Conservation (phyloP, 2,797 vertebrate genomes). For the Lepilemur septentrionalis region DNA sequence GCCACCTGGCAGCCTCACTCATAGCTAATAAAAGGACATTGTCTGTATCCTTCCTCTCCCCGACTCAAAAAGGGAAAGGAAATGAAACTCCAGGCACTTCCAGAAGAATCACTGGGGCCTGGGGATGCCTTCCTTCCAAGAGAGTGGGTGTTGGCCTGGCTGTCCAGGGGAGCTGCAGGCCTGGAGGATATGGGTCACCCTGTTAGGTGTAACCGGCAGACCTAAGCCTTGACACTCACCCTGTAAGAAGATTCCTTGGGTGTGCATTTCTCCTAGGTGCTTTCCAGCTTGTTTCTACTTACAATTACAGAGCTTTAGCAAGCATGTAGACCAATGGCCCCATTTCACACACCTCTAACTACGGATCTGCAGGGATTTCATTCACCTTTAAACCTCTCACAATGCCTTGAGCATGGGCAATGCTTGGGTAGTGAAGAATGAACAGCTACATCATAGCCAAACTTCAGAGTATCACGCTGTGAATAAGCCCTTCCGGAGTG, state of each 20-base stretch:
- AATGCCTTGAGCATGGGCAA: neutral
- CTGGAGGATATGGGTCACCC: neutral
- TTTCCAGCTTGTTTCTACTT: neutral
- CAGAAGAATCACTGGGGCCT: neutral
- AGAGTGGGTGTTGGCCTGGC: neutral
- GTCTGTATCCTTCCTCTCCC: neutral
- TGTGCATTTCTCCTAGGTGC: neutral
- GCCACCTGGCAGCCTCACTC: constrained; percentile 54
- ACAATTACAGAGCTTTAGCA: neutral
- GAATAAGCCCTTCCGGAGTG: neutral
- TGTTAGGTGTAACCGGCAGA: neutral
- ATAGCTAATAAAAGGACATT: constrained; percentile 56
- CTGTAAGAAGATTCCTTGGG: neutral
- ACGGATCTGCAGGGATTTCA: neutral
- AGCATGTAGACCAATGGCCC: neutral
- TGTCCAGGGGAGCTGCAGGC: neutral
- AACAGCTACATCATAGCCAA: neutral
- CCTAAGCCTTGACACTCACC: neutral
- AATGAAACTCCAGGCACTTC: neutral
- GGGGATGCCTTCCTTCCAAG: neutral
- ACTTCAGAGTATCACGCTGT: neutral
- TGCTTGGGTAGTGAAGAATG: neutral
- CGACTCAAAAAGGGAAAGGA: neutral
- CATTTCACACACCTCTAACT: neutral
- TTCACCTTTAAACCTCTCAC: neutral